phyloP scores from a whole-genome alignment of 2,888 invertebrate genomes.

The Chloromyia formosa region DNA sequence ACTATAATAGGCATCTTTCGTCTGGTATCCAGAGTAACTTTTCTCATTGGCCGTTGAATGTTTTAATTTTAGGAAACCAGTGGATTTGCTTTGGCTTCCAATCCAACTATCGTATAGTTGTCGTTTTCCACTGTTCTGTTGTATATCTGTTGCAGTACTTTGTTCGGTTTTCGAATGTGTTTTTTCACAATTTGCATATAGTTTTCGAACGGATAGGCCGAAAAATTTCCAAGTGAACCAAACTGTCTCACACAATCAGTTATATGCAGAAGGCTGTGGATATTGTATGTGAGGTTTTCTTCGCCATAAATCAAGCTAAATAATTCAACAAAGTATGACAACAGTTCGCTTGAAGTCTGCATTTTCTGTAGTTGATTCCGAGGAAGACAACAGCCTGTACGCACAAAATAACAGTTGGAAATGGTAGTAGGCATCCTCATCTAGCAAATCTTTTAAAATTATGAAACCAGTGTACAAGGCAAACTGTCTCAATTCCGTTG shows the following conservation, averaged over 20 bases:
- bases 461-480: neutral
- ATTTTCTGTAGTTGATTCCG: no score
- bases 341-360: slow-evolving; percentile 12
- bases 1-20: no score
- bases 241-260: slow-evolving; percentile 48
- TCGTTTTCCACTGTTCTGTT: neutral
- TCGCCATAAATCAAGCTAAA: slow-evolving; percentile 35
- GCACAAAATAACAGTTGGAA: neutral
- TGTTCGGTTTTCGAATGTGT: neutral
- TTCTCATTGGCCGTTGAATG: no score
- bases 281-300: neutral
- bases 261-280: slow-evolving; percentile 48
- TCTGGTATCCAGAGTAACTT: no score
- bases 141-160: neutral
- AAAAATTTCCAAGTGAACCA: slow-evolving; percentile 50
- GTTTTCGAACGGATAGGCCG: slow-evolving; percentile 50
- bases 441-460: neutral
- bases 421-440: neutral
- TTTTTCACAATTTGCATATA: slow-evolving; percentile 39
- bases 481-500: slow-evolving; percentile 1
- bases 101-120: no score
- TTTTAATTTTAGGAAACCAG: no score
- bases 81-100: no score
- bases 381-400: neutral
- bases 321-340: slow-evolving; percentile 37